Conservation (phyloP, 92 coral and sea anemone genomes). For the Zoanthus gigantus region DNA sequence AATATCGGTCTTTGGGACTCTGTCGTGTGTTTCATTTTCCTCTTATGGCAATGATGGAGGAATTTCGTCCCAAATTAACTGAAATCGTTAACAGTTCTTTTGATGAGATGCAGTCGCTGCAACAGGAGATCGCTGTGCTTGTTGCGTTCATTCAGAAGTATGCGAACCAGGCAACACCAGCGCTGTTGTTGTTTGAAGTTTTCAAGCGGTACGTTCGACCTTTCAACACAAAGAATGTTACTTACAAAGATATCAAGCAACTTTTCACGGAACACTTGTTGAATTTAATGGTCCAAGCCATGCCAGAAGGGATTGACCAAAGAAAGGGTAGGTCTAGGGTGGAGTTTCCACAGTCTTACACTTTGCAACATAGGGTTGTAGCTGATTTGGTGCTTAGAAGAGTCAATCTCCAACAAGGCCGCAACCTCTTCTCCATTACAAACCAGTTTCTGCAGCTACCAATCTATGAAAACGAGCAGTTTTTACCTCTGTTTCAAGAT, state of each 20-base stretch:
- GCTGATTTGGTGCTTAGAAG: conserved; percentile 73
- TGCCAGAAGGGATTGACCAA: conserved; percentile 39
- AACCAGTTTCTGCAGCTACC: conserved; percentile 70
- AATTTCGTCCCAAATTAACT: conserved; percentile 66
- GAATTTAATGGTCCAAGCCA: conserved; percentile 79
- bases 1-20: conserved; percentile 31
- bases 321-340: conserved; percentile 16
- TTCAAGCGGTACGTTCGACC: conserved; percentile 61
- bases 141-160: conserved; percentile 86
- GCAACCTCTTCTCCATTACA: conserved; percentile 58
- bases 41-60: conserved; percentile 81
- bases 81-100: conserved; percentile 72
- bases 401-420: conserved; percentile 28
- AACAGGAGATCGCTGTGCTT: conserved; percentile 79
- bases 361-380: conserved; percentile 82
- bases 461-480: conserved; percentile 59
- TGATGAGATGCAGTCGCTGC: conserved; percentile 64
- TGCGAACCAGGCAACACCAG: conserved; percentile 84
- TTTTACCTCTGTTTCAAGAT: conserved; percentile 63
- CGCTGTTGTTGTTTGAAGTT: conserved; percentile 74
- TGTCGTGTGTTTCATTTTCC: conserved; percentile 94
- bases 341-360: conserved; percentile 59
- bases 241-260: conserved; percentile 77
- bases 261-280: conserved; percentile 73
- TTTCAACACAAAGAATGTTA: conserved; percentile 51